A percentile compares a stretch with the other conserved stretches of the same genome.
phyloP scores from a whole-genome alignment of 1,140 invertebrate species.

The Drosophila bipectinata region DNA sequence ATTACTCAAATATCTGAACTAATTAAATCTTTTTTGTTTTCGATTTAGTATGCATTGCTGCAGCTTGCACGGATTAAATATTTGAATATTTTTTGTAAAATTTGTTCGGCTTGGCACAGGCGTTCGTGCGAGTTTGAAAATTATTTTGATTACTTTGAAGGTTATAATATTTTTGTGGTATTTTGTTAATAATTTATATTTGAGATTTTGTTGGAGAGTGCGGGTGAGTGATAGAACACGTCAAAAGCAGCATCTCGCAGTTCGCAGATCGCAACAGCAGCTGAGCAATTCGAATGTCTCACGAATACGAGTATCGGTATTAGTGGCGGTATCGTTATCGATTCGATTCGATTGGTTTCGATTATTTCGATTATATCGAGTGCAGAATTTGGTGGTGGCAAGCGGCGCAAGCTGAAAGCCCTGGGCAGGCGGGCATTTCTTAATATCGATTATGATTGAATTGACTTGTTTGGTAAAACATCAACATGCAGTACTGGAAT shows the following conservation, averaged over 20 bases:
- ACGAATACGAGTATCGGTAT: conserved; percentile 60
- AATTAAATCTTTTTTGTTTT: conserved; percentile 32
- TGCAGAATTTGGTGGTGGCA: conserved; percentile 67
- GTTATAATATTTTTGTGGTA: conserved; percentile 36
- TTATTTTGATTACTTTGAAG: conserved; percentile 27
- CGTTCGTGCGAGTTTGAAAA: conserved; percentile 63
- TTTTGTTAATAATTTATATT: conserved; percentile 15
- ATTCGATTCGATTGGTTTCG: conserved; percentile 67
- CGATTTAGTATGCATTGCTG: conserved; percentile 21
- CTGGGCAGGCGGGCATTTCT: conserved; percentile 45
- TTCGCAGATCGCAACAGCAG: conserved; percentile 42
- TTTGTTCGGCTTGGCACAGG: conserved; percentile 64
- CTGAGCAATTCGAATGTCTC: conserved; percentile 42
- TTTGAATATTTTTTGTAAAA: conserved; percentile 10
- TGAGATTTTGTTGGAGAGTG: conserved; percentile 39
- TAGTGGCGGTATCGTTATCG: conserved; percentile 45
- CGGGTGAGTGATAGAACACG: conserved; percentile 53
- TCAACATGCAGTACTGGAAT: conserved; percentile 73
- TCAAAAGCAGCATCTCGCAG: conserved; percentile 67
- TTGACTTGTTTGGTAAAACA: conserved; percentile 56
- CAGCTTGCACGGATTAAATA: conserved; percentile 46
- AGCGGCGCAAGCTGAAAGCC: conserved; percentile 63
- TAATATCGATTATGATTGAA: conserved; percentile 32
- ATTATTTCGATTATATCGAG: conserved; percentile 53
- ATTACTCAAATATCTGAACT: conserved; percentile 25